Base-by-base conservation (phyloP, 2,888 invertebrate genomes). In the Ennomos quercinarius region DNA sequence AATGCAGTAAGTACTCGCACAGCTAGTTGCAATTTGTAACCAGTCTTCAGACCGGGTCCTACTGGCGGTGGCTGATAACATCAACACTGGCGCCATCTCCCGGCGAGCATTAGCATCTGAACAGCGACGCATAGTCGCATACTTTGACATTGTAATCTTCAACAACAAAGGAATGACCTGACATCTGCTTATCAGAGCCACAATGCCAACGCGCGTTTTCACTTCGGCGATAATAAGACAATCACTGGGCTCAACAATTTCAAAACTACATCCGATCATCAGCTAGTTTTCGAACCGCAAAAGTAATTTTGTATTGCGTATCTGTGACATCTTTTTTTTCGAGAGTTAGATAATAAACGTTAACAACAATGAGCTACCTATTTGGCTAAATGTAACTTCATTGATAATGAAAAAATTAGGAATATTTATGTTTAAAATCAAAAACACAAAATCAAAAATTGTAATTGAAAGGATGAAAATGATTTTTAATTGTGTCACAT, bases 81-180 rank as follows among this genome's bases (percentile, higher is more conserved):
- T 84, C 83, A 45, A 54, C 68, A 63, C 74, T 76, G 89, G 84
- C 88, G 88, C 87, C 89, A 78, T 82, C 81, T 79, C 66, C 63
- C 71, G 67, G 69, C 62, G 61, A 66, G 64, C 73, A 89, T 90
- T 90, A 84, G 71, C 91, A 90, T 89, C 78, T 82, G 83, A 89
- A 90, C 74, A 80, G 73, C 57, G 35, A 41, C 76, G 77, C 79
- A 80, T 80, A 83, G 35, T 36, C 76, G 77, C 79, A 80, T 80
- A 83, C 77, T 79, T 83, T 83, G 79, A 86, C 87, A 85, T 84
- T 87, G 87, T 89, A 83, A 85, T 85, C 81, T 81, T 66, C 68
- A 73, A 73, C 73, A 81, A 87, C 89, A 89, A 89, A 87, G 83
- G 81, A 82, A 73, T 85, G 86, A 87, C 86, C 86, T 86, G 84